phyloP scores from a whole-genome alignment of 2,888 invertebrate species.

The Eupithecia centaureata region DNA sequence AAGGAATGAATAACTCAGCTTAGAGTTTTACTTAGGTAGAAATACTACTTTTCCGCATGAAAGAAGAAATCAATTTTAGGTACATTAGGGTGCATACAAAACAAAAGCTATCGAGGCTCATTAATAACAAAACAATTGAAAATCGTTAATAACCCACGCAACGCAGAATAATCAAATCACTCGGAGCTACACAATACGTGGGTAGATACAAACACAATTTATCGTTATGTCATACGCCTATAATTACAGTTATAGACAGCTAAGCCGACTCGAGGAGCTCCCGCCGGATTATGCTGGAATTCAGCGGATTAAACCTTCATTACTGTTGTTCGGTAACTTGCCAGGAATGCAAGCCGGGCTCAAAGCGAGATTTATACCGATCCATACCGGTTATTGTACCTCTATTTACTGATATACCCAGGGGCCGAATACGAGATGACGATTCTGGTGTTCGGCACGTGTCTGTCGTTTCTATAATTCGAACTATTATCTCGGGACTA shows the following conservation, averaged over 20 bases:
- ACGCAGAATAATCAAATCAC: slow-evolving; percentile 6
- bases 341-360: slow-evolving; percentile 64
- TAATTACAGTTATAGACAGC: slow-evolving; percentile 53
- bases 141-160: neutral
- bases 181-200: slow-evolving; percentile 3
- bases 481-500: neutral
- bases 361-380: slow-evolving; percentile 69
- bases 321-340: slow-evolving; percentile 74
- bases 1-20: neutral
- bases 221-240: slow-evolving; percentile 33
- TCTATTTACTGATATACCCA: neutral
- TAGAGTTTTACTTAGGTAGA: no score
- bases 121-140: slow-evolving; percentile 2
- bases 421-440: neutral
- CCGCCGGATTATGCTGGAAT: slow-evolving; percentile 66
- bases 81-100: no score
- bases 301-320: slow-evolving; percentile 74
- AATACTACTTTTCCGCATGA: no score
- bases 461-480: neutral
- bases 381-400: slow-evolving; percentile 29
- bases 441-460: neutral
- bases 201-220: slow-evolving; percentile 14
- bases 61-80: neutral
- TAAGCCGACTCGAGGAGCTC: slow-evolving; percentile 57
- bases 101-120: neutral